Evolutionary conservation across 2,888 invertebrate species (phyloP), one percentile per base, ranked within the genome.

Genomic region (Rugalucina vietnamica): DNA sequence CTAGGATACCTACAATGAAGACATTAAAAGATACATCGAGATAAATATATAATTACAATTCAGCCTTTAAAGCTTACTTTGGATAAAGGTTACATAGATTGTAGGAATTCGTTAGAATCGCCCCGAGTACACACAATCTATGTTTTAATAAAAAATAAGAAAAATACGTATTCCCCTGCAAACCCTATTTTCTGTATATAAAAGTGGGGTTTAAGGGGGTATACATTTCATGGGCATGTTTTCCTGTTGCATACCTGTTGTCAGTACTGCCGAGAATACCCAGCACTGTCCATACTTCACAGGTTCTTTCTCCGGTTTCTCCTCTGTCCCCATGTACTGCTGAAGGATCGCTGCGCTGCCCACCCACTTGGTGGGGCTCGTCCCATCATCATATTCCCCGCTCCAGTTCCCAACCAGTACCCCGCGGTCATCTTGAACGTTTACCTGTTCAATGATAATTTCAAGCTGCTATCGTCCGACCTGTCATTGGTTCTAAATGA

Each of bases 241-340:
- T 89, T 21, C 93, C 93, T 86, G 80, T 34, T 60, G 75, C 0
- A 57, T 93, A 97, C 97, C 96, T 85, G 98, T 91, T 12, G 91
- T 97, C 72, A 98, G 95, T 27, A 98, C 97, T 0, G 98, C 98
- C 2, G 98, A 97, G 93, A 98, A 98, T 1, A 98, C 97, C 97
- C 97, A 98, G 93, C 98, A 99, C 92, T 99, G 98, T 0, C 98
- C 98, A 91, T 97, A 98, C 21, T 96, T 96, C 18, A 99, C 98
- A 0, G 98, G 97, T 91, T 97, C 97, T n/a, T n/a, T n/a, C n/a
- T n/a, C n/a, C 43, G 96, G 96, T 27, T 84, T 82, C 34, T 65
- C 34, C 54, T 79, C 50, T 77, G 97, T 97, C 89, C 97, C 96
- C 92, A 97, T 97, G 95, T 97, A 99, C 93, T 97, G 96, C 93